Base-by-base conservation (phyloP, 2,113 vertebrate genomes). In the Scomber colias region DNA sequence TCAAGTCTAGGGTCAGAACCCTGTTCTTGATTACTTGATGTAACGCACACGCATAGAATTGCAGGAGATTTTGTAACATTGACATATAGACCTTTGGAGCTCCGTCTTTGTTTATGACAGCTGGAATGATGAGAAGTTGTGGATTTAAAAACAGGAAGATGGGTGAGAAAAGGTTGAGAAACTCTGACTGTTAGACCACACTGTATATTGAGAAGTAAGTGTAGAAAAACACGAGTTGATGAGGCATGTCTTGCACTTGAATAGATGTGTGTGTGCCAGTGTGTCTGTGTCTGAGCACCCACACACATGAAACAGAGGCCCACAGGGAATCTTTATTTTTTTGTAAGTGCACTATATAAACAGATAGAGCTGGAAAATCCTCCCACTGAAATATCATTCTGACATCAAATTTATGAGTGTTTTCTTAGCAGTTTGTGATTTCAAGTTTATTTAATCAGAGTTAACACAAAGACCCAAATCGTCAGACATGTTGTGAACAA, bases 371-470 rank as follows among this genome's bases (percentile, higher is more conserved):
- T 86, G 86, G 85, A 88, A 89, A 87, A 84, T 83, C 75, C 81
- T 88, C 82, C 82, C 77, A 49, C 60, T 72, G 57, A 68, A 91
- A 79, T 75, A 84, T 83, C 49, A 67, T 74, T 70, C 80, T 72
- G 64, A 81, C 82, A 77, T 75, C 8, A 82, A 70, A 85, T 89
- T 85, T 84, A 83, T 61, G 77, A 64, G 65, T 73, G 61, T 84
- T 90, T 90, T 80, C 72, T 63, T 45, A 74, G 81, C 68, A 65
- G 77, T 71, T 81, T 88, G 74, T 85, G 77, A 92, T 90, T 89
- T 85, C 49, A 85, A 67, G 84, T 91, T 90, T 90, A 88, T 83
- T 90, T 91, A 82, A 92, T 87, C 83, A 67, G 72, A 69, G 61
- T 11, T 3, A 81, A 88, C 69, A 75, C 65, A 83, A 77, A 88